Evolutionary conservation across 2,888 invertebrate species (phyloP).

Genomic region (Catocala fraxini): DNA sequence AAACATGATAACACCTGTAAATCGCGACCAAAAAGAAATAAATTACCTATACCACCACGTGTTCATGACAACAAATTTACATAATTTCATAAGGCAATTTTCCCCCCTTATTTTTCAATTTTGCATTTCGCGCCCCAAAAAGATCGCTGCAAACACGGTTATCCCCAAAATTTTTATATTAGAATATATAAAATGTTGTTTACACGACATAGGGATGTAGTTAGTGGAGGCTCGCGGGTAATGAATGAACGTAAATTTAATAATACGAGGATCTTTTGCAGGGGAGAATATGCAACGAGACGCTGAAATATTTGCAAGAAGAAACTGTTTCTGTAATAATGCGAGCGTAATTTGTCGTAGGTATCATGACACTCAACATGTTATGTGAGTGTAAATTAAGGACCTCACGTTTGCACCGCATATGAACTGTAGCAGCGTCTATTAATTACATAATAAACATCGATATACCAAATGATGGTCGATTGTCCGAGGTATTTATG

Average conservation of each 20-base stretch:
- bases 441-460: too few relatives aligned
- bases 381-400: too few relatives aligned
- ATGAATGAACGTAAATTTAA: conserved; percentile 16
- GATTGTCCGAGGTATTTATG: too few relatives aligned
- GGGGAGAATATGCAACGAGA: conserved; percentile 1
- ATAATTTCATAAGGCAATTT: conserved; percentile 25
- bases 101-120: conserved; percentile 29
- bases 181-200: conserved; percentile 13
- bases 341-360: too few relatives aligned
- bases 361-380: too few relatives aligned
- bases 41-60: conserved; percentile 5
- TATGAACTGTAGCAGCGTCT: too few relatives aligned
- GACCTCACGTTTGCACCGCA: too few relatives aligned
- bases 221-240: background rate
- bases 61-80: conserved; percentile 24
- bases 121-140: conserved; percentile 4
- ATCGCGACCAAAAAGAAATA: background rate
- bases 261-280: conserved; percentile 10
- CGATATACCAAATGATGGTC: too few relatives aligned
- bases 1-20: background rate
- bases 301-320: background rate
- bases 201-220: conserved; percentile 7
- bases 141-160: conserved; percentile 14
- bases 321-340: too few relatives aligned
- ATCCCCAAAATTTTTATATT: conserved; percentile 16